Base-by-base conservation (phyloP, 2,888 invertebrate species). In the Napeogenes inachia region DNA sequence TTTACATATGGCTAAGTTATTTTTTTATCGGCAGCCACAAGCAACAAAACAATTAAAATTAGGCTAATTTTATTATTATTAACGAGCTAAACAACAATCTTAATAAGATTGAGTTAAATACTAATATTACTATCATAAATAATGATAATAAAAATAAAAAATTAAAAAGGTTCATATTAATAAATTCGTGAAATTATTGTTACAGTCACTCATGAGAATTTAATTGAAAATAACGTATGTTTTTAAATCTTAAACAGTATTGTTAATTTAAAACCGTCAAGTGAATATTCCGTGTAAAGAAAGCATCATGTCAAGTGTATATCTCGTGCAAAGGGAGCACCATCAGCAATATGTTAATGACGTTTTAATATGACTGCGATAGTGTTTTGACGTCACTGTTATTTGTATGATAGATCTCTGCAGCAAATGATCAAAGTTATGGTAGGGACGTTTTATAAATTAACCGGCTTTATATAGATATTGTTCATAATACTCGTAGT, bases 271-370 rank as follows among this genome's bases (percentile, higher is more conserved):
- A 1, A 21, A 21, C 21, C 21, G 33, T 35, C 63, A 57, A 64
- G 61, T 63, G 10, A 56, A 8, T 5, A 33, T 53, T 3, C 8
- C 13, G 33, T 55, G 35, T 57, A 65, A 70, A 65, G 60, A 56
- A 50, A 45, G 62, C 68, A 62, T 45, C 61, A 21, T 21, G 33
- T 35, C 63, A 57, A 64, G 63, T 63, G 10, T 55, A 8, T 5
- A 33, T 53, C 4, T 4, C 13, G 42, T 55, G 35, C 56, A 65
- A 70, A 65, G 60, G 58, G 45, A 45, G 62, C 68, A 62, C 38
- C 61, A 54, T 56, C 59, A 62, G 67, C 63, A 63, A 61, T 67
- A 68, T 70, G 68, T 59, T 69, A 69, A 71, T 69, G 63, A 65
- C 58, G 66, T 67, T 70, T 71, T 70, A 69, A 69, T 68, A 67